Base-by-base conservation (phyloP, 2,888 invertebrate genomes). In the Apeira syringaria region DNA sequence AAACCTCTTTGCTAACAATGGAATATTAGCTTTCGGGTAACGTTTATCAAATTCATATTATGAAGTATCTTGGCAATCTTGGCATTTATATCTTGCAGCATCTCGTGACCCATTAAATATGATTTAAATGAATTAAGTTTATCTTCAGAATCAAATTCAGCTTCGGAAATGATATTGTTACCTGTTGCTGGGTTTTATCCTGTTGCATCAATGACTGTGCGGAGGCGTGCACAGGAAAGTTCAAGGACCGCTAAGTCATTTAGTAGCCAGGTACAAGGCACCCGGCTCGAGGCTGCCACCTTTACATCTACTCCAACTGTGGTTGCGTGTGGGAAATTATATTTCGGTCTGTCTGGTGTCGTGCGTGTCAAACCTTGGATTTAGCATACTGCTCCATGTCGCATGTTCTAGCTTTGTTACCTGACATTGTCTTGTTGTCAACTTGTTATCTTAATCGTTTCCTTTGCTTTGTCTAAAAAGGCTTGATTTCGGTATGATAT, bases 191-290 rank as follows among this genome's bases (percentile, higher is more conserved):
- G 22, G 11, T 20, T 45, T 66, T 68, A 63, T 68, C 64, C 65
- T 70, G 62, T 61, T 56, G 55, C 54, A 61, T 64, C 62, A 64
- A 64, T 59, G 63, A 60, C 52, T 56, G 34, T 43, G 31, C 22
- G 46, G 53, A 38, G 51, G 43, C 58, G 58, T 53, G 61, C 61
- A 55, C 55, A 64, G 59, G 56, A 60, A 62, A 69, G 79, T 78
- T 79, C 73, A 79, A 76, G 68, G 73, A 77, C 76, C 76, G 72
- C 67, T 61, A 65, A 69, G 70, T 73, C 74, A 72, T 78, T 77
- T 75, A 73, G 72, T 64, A 68, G 68, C 64, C 76, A 76, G 78
- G 78, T 78, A 79, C 64, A 66, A 64, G 66, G 59, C 60, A 64
- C 64, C 66, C 61, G 68, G 64, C 69, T 61, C 59, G 68, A 60